A percentile compares a stretch with the other conserved stretches of the same genome.
Evolutionary conservation across 2,113 vertebrate species (phyloP).

Genomic region (Hippopotamus amphibius): DNA sequence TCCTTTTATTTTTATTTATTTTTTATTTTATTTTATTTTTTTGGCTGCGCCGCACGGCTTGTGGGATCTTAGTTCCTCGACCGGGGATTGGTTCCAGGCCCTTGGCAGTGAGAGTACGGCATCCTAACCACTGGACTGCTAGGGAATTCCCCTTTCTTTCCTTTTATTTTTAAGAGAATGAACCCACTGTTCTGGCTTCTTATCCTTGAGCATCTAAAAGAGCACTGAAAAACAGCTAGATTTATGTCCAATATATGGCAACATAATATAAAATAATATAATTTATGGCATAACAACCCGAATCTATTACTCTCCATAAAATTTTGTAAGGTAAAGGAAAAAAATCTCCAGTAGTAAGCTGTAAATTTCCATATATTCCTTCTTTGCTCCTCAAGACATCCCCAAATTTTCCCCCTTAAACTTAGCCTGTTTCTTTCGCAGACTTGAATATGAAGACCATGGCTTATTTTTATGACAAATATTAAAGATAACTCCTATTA

Average conservation of each 20-base stretch:
- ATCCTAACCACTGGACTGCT: too few relatives aligned
- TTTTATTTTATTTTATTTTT: too few relatives aligned
- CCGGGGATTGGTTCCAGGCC: too few relatives aligned
- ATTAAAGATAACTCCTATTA: background rate
- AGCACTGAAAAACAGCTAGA: background rate
- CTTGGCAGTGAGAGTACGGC: too few relatives aligned
- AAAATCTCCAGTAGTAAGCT: background rate
- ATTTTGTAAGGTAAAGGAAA: background rate
- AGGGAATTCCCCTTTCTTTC: background rate
- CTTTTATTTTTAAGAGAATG: background rate
- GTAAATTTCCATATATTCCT: background rate
- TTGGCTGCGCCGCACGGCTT: too few relatives aligned
- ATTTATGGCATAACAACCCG: background rate
- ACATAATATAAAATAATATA: background rate
- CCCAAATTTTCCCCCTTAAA: background rate
- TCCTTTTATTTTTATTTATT: background rate
- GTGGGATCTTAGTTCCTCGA: too few relatives aligned
- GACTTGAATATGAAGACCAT: background rate
- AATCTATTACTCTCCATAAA: background rate
- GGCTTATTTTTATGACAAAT: background rate
- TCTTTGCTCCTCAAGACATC: background rate
- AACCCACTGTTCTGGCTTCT: background rate
- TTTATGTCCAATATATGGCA: background rate
- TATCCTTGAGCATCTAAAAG: background rate
- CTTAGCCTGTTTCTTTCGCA: background rate